Evolutionary conservation across 2,113 vertebrate genomes (phyloP), one percentile per base, ranked within the genome.

Genomic region (Tautogolabrus adspersus): DNA sequence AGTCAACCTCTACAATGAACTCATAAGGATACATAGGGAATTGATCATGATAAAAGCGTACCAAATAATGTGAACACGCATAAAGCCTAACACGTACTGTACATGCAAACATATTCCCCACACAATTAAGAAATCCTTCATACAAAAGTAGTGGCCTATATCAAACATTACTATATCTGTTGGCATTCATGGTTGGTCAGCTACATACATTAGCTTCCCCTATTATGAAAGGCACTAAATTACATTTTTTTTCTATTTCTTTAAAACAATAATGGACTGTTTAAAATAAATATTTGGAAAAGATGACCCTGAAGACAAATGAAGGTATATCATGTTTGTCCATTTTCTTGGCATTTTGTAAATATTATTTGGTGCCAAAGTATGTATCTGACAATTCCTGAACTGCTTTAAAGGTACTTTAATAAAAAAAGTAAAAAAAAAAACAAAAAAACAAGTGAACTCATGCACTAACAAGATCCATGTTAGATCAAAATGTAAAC

Each of bases 401-500:
- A 57, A 54, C n/a, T 64, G 23, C 52, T 80, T 51, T 34, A 2
- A 8, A 72, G n/a, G 12, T 26, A 52, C 37, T 56, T 55, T 2
- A 60, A 70, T 21, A 34, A 9, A 82, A 47, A 57, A 0, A 42
- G 19, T 51, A 26, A 18, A 58, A 65, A 34, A 34, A 34, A 1
- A 34, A 34, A 34, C 30, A 46, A 46, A 16, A 15, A 13, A 46
- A 12, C 12, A 23, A 70, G 64, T 58, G 65, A 77, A 71, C 37
- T 40, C 58, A 49, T 70, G 73, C 69, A 70, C 22, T 21, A 44
- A 46, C 23, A 52, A n/a, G 57, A 58, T 77, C 22, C 10, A 59
- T 55, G 2, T 68, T 6, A 13, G 26, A 73, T 60, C 56, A 74
- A 55, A 57, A 37, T 83, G 71, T 79, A 76, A 88, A 88, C 65